Percentiles rank a stretch among this genome's conserved stretches.
Conservation (phyloP, 2,888 invertebrate genomes). For the Lingula anatina region DNA sequence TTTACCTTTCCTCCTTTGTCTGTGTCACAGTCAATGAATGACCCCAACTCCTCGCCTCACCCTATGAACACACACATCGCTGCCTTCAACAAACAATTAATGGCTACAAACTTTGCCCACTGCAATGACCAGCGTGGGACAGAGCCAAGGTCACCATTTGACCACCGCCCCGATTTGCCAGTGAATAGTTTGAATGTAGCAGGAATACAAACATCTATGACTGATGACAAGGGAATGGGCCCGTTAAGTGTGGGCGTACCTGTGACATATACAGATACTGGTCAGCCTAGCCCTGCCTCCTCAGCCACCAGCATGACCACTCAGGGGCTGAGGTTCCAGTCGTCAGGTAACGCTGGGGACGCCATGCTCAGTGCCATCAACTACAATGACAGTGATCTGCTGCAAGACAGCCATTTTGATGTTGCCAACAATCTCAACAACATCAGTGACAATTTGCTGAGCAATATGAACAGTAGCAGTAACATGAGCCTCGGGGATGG, state of each 20-base stretch:
- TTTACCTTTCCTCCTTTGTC: no score
- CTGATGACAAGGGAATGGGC: conserved; percentile 13
- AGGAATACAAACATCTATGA: no score
- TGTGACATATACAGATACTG: conserved; percentile 24
- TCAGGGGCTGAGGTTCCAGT: conserved; percentile 32
- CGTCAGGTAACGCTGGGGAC: conserved; percentile 34
- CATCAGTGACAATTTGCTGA: conserved; percentile 42
- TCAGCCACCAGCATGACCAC: conserved; percentile 19
- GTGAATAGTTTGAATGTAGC: no score
- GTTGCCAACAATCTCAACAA: conserved; percentile 31
- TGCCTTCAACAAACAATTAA: no score
- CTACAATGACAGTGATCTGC: conserved; percentile 47
- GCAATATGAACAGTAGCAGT: conserved; percentile 29
- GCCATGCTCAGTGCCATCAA: conserved; percentile 52
- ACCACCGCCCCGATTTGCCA: no score
- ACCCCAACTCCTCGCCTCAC: no score
- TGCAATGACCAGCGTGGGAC: not conserved
- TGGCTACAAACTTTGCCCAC: not conserved
- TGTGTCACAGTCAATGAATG: no score
- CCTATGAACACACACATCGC: no score
- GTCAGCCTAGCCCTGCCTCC: conserved; percentile 39
- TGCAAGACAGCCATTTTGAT: conserved; percentile 48
- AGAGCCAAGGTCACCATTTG: no score
- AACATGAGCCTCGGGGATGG: conserved; percentile 28
- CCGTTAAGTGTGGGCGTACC: conserved; percentile 15